Evolutionary conservation across 2,888 invertebrate species (phyloP).

Genomic region (Thumatha senex): DNA sequence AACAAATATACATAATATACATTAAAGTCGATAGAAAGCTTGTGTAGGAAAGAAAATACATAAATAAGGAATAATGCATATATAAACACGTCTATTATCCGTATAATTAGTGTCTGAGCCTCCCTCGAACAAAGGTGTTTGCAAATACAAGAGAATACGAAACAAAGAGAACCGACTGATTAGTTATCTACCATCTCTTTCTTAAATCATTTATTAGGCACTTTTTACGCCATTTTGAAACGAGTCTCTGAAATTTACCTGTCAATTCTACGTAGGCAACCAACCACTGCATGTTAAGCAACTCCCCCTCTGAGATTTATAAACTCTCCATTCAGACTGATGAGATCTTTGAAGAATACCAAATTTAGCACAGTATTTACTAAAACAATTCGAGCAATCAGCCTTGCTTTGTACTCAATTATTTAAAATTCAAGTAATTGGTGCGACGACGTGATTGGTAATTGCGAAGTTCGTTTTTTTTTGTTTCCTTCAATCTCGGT

Average conservation of each 20-base stretch:
- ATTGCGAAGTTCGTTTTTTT: slow-evolving; percentile 7
- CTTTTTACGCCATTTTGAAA: slow-evolving; percentile 21
- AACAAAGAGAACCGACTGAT: slow-evolving; percentile 5
- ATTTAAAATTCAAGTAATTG: slow-evolving; percentile 10
- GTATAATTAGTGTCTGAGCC: slow-evolving; percentile 7
- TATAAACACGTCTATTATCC: slow-evolving; percentile 4
- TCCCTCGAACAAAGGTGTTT: slow-evolving; percentile 6
- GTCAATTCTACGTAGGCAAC: slow-evolving; percentile 18
- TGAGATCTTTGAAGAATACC: slow-evolving; percentile 44
- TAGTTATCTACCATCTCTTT: slow-evolving; percentile 5
- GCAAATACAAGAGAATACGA: slow-evolving; percentile 8
- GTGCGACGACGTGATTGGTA: slow-evolving; percentile 6
- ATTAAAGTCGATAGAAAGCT: no score
- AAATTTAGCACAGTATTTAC: slow-evolving; percentile 33
- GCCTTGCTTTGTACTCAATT: slow-evolving; percentile 17
- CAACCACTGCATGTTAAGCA: slow-evolving; percentile 26
- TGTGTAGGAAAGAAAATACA: not conserved
- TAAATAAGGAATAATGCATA: not conserved
- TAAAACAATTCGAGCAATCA: slow-evolving; percentile 25
- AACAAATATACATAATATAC: no score
- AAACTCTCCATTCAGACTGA: slow-evolving; percentile 35
- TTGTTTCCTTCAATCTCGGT: no score
- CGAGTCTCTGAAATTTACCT: slow-evolving; percentile 8
- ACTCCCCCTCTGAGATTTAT: slow-evolving; percentile 14
- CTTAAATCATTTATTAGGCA: slow-evolving; percentile 28